Evolutionary conservation across 1,140 invertebrate genomes (phyloP), one percentile per base, ranked within the genome.

Genomic region (Papilio dardanus): DNA sequence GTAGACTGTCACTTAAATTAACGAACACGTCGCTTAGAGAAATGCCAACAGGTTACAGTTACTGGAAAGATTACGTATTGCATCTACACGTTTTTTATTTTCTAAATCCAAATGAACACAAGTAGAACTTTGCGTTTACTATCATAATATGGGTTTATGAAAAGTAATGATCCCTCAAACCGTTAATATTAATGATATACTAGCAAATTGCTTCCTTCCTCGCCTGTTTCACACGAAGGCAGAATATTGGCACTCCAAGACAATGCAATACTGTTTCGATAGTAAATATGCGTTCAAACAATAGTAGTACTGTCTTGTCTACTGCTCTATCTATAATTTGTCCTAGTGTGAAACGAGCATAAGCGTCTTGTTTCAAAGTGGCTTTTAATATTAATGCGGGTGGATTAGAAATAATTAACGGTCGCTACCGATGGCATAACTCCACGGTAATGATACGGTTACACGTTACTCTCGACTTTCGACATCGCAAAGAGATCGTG

Each of bases 371-470:
- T 37, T 14, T 14, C 35, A 69, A 69, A 69, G 31, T 69, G 67
- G 67, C 19, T 69, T 37, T 69, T 42, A 69, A 69, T 40, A 40
- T 40, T 69, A 69, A 19, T 28, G 31, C 19, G 19, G 33, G 33
- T 40, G 33, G 35, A 40, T 69, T 69, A 69, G 31, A 69, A 37
- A 69, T 69, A 69, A 69, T 69, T 69, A 37, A 69, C 67, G 19
- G 33, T 8, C 31, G 33, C 67, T 69, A 40, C 67, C 35, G 67
- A 16, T 69, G 67, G 35, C 35, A 40, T 69, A 69, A 69, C 67
- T 69, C 19, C 35, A 69, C 33, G 67, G 19, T 69, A 69, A 69
- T 69, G 67, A 69, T 69, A 69, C n/a, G 16, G 67, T 69, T 69
- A 40, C 31, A 68, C 33, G 10, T 33, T 21, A 14, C 33, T 69